These are phyloP conservation scores for Lasius fuliginosus DNA, from an alignment of 2,888 invertebrate genomes.

Conservation along the genomic window DNA sequence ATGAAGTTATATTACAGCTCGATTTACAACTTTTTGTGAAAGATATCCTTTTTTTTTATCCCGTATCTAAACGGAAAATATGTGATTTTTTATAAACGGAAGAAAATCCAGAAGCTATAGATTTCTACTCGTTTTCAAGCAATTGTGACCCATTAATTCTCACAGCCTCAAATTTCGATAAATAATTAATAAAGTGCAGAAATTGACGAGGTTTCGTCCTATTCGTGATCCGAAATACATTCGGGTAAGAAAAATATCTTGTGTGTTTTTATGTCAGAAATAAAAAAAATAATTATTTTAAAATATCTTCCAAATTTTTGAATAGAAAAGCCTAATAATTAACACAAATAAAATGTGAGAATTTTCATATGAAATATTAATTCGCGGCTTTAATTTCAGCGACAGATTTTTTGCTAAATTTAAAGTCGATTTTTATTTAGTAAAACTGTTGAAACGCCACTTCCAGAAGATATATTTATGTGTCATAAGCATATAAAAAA, in stretches of 20 bases:
- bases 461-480: too few species aligned
- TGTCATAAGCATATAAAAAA: too few species aligned
- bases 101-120: slow-evolving; percentile 9
- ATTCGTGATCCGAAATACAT: not conserved
- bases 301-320: too few species aligned
- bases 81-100: slow-evolving; percentile 19
- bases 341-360: too few species aligned
- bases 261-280: not conserved
- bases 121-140: slow-evolving; percentile 2
- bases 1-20: slow-evolving; percentile 18
- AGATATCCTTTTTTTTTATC: slow-evolving; percentile 18
- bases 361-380: too few species aligned
- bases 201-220: slow-evolving; percentile 13
- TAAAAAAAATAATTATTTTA: not conserved
- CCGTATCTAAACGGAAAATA: slow-evolving; percentile 20
- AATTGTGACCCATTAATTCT: slow-evolving; percentile 33
- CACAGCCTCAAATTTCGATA: slow-evolving; percentile 9
- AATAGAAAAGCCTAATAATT: too few species aligned
- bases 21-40: slow-evolving; percentile 2
- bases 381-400: too few species aligned
- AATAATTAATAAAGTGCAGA: not conserved
- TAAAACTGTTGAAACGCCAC: too few species aligned
- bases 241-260: not conserved
- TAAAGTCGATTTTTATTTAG: too few species aligned
- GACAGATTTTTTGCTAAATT: too few species aligned